Conservation (phyloP, 2,888 invertebrate genomes). For the Leistus spinibarbis region DNA sequence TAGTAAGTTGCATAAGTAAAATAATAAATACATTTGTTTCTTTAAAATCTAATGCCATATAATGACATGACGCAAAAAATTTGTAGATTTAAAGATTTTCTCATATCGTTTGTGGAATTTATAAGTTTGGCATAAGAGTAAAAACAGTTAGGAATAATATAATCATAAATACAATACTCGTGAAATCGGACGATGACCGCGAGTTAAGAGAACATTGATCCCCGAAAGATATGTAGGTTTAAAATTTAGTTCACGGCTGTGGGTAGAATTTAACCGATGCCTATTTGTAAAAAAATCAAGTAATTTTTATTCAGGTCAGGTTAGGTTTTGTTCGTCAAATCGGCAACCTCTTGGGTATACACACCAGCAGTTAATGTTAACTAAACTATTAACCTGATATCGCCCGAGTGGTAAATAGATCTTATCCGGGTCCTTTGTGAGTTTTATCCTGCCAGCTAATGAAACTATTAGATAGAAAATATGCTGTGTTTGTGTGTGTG, state of each 20-base stretch:
- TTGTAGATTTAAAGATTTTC: too few species aligned
- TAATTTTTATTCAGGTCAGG: neutral
- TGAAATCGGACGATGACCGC: neutral
- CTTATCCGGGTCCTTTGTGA: slow-evolving; percentile 36
- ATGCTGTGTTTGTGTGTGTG: slow-evolving; percentile 25
- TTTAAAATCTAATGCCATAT: too few species aligned
- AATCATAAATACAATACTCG: neutral
- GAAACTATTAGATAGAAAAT: slow-evolving; percentile 39
- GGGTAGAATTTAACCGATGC: neutral
- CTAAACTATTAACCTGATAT: slow-evolving; percentile 38
- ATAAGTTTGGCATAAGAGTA: neutral
- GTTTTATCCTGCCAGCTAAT: slow-evolving; percentile 35
- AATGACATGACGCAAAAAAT: too few species aligned
- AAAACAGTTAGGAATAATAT: neutral
- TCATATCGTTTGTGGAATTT: too few species aligned
- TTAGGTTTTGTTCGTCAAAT: neutral
- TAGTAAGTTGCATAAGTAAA: too few species aligned
- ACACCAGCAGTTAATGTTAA: neutral
- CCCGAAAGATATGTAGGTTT: neutral
- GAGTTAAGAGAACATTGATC: neutral
- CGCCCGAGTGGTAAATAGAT: slow-evolving; percentile 35
- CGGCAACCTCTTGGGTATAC: neutral
- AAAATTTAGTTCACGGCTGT: neutral
- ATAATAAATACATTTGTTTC: too few species aligned
- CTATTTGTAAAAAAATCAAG: neutral